Conservation (phyloP, 2,888 invertebrate species). For the Drosophila meridionalis region DNA sequence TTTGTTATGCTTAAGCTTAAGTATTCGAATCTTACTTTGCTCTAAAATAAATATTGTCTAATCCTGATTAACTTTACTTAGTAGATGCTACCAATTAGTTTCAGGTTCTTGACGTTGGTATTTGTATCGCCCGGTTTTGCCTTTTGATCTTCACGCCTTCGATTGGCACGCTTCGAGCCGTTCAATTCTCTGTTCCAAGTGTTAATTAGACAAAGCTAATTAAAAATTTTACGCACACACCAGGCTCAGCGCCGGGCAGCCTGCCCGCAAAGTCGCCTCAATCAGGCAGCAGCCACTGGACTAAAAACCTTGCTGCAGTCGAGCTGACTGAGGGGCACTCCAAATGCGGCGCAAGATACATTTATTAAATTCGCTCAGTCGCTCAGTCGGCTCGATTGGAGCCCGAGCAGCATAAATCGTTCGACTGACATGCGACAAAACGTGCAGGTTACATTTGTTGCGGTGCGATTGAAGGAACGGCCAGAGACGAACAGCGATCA, state of each 20-base stretch:
- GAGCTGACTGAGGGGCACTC: slow-evolving; percentile 21
- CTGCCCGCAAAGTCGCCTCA: slow-evolving; percentile 42
- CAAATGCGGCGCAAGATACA: slow-evolving; percentile 74
- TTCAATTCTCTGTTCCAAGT: slow-evolving; percentile 59
- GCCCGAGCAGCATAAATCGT: slow-evolving; percentile 71
- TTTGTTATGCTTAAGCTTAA: background rate
- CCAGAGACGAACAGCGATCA: slow-evolving; percentile 29
- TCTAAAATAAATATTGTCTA: background rate
- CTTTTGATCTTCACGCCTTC: slow-evolving; percentile 74
- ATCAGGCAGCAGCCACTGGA: slow-evolving; percentile 25
- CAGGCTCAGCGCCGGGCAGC: slow-evolving; percentile 40
- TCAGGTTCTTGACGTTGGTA: background rate
- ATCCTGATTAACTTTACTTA: background rate
- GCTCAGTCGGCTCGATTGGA: slow-evolving; percentile 55
- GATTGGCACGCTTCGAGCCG: slow-evolving; percentile 69
- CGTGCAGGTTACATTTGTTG: slow-evolving; percentile 71
- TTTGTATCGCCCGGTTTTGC: slow-evolving; percentile 13
- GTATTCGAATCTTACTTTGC: background rate
- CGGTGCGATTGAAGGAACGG: slow-evolving; percentile 69
- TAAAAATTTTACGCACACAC: slow-evolving; percentile 76
- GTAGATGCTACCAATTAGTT: background rate
- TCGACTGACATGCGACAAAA: slow-evolving; percentile 83
- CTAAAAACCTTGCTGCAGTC: slow-evolving; percentile 8
- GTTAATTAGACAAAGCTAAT: slow-evolving; percentile 79
- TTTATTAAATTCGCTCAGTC: slow-evolving; percentile 75